Evolutionary conservation across 2,113 vertebrate species (phyloP).

Genomic region (Notarius lentiginosus): DNA sequence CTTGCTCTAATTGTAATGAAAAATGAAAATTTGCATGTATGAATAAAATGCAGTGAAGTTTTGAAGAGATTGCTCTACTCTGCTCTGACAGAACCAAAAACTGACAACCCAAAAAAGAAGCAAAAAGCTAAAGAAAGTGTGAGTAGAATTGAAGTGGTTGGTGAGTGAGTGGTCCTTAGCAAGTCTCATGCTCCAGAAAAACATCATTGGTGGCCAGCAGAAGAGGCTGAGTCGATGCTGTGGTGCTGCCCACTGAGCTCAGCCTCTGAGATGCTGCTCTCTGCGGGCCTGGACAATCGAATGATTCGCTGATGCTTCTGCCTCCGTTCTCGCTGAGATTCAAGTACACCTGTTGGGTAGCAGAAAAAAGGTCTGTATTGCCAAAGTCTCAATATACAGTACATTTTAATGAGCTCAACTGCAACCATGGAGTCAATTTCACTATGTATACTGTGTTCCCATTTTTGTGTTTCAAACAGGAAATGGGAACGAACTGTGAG

Average conservation of each 20-base stretch:
- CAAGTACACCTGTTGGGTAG: conserved; percentile 80
- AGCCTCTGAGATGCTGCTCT: conserved; percentile 80
- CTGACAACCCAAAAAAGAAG: no score
- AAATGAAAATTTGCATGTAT: not conserved
- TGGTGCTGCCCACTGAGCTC: conserved; percentile 92
- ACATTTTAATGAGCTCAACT: not conserved
- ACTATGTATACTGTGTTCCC: no score
- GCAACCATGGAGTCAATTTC: no score
- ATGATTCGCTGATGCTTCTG: conserved; percentile 36
- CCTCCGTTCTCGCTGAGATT: conserved; percentile 70
- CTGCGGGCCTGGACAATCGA: conserved; percentile 68
- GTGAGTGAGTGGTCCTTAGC: not conserved
- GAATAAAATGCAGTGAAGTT: not conserved
- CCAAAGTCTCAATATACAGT: not conserved
- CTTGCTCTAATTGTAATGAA: not conserved
- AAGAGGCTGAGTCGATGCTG: conserved; percentile 86
- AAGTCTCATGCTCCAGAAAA: conserved; percentile 71
- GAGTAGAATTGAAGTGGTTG: not conserved
- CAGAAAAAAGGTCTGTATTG: not conserved
- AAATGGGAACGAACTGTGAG: no score
- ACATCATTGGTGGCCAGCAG: conserved; percentile 81
- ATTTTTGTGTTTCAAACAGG: no score
- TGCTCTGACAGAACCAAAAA: not conserved
- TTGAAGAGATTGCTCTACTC: no score
- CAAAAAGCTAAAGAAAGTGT: not conserved